Percentiles rank a stretch among this genome's conserved stretches.
These are phyloP conservation scores for Oconnorella tubifera DNA, from an alignment of 2,888 invertebrate genomes.

Conservation along the genomic window DNA sequence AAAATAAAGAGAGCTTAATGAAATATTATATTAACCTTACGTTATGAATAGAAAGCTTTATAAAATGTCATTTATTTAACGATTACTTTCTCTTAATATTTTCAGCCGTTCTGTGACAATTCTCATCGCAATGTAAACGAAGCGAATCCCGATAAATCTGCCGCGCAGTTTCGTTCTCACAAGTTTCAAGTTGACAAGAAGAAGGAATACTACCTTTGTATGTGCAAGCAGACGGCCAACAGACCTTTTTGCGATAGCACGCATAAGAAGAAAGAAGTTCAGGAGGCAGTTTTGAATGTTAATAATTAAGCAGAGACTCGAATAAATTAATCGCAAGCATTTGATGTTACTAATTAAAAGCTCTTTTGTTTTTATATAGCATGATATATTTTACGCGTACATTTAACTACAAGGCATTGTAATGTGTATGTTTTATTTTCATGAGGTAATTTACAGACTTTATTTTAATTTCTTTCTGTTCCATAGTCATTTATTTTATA, in stretches of 20 bases:
- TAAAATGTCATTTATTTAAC: too few species aligned
- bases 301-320: too few species aligned
- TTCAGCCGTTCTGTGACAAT: slow-evolving; percentile 88
- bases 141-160: slow-evolving; percentile 66
- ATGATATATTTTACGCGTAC: too few species aligned
- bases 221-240: slow-evolving; percentile 90
- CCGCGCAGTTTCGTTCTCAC: slow-evolving; percentile 67
- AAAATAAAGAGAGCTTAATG: too few species aligned
- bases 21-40: too few species aligned
- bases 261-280: slow-evolving; percentile 60
- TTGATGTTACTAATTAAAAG: neutral
- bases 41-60: too few species aligned
- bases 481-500: too few species aligned
- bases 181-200: slow-evolving; percentile 78
- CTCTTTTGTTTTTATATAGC: neutral
- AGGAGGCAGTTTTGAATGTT: slow-evolving; percentile 17
- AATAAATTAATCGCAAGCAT: neutral
- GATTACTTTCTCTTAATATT: slow-evolving; percentile 33
- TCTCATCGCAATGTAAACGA: slow-evolving; percentile 70
- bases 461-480: too few species aligned
- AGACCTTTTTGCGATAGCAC: slow-evolving; percentile 96
- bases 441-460: too few species aligned
- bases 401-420: too few species aligned
- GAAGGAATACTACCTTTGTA: slow-evolving; percentile 91
- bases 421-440: too few species aligned